Evolutionary conservation across 2,797 vertebrate species (phyloP), one percentile per base, ranked within the genome.

Genomic region (Enteromius fasciolatus): DNA sequence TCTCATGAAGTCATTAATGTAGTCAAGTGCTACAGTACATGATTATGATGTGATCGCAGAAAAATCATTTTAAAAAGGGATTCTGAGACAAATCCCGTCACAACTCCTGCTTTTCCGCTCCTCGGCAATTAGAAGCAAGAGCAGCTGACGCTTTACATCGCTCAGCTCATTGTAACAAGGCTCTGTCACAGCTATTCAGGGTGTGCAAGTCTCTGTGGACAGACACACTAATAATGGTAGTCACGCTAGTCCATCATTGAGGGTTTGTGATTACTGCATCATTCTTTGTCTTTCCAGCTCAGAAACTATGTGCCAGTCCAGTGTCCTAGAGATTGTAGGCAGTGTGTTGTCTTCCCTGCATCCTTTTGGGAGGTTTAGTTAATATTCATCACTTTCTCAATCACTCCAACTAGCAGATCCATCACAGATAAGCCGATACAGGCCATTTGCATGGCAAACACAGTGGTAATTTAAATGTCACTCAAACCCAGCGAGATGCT

Each of bases 371-470:
- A 59, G 69, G 59, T 39, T 77, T 76, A 48, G 8, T 28, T 70
- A 76, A 86, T 86, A 85, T 92, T 89, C 83, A 88, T 92, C 88
- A 86, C 86, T 82, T 80, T 74, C 89, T 81, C 82, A 15, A 82
- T 50, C 9, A 81, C 85, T 78, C 77, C 73, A 79, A 68, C 87
- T 80, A 80, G 74, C 82, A 36, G 68, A 41, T 81, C 66, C 76
- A 80, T 90, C 86, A 79, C 82, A 64, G 28, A 78, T 85, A 86
- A 85, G 87, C 67, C 0, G 75, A 68, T 68, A 8, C 14, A 52
- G 46, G 44, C 48, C 44, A 83, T 87, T 76, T 86, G 23, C 74
- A 82, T 80, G 73, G 41, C 85, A 87, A 88, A 88, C 74, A 75
- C 81, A 28, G 10, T 75, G 78, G 85, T 89, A 79, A 90, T 90